Evolutionary conservation across 1,140 invertebrate genomes (phyloP), one percentile per base, ranked within the genome.

Genomic region (Heterodera carotae): DNA sequence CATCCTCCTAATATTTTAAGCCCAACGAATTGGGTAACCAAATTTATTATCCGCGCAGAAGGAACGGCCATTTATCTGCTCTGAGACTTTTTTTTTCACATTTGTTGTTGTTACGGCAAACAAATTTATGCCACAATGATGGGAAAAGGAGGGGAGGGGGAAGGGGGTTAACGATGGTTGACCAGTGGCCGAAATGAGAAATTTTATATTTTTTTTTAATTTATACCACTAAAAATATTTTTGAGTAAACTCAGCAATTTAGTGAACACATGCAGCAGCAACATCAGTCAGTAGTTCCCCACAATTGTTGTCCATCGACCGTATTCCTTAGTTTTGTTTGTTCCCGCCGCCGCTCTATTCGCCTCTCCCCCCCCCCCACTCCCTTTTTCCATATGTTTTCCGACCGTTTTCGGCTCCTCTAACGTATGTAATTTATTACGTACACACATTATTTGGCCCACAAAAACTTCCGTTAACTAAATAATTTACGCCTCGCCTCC

Each of bases 21-120:
- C 18, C 48, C 48, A 4, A 53, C 48, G 48, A 53, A 53, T 53
- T 53, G 48, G 48, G 48, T 18, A 53, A 53, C 48, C 48, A 53
- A 53, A 53, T 53, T 53, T 53, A 53, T 53, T 53, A 53, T 53
- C 48, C 48, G 48, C 12, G 15, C 39, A 43, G 18, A 53, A 22
- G 48, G 48, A 53, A 53, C 48, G 18, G 6, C 48, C 12, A 39
- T 53, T 53, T 53, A 53, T 53, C 48, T 53, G 48, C 15, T 53
- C 18, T 22, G 12, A 12, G 48, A 53, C 48, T 18, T 5, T 18
- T 53, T 53, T 53, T 53, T 53, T 53, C 22, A 18, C 12, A 53
- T 53, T 53, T 53, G 48, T 53, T 53, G 48, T 53, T 53, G 48
- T 53, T 53, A n/a, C 39, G 48, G 48, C 48, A 53, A 53, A 53